phyloP scores from a whole-genome alignment of 1,140 invertebrate genomes.

The Drosophila subobscura region DNA sequence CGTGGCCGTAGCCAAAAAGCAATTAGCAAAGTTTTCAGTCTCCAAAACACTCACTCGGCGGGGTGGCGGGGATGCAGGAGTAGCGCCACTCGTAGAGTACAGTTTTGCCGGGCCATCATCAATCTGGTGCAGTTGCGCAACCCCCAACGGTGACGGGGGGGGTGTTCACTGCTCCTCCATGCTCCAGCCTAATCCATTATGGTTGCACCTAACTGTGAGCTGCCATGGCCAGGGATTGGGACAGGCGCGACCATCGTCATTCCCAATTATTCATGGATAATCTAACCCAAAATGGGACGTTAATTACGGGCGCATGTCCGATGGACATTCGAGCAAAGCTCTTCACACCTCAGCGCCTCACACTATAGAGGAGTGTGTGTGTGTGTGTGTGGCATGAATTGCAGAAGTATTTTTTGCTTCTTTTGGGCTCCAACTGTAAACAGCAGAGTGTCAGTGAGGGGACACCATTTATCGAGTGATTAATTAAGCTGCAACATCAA shows the following conservation, averaged over 20 bases:
- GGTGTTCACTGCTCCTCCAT: background rate
- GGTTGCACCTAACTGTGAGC: slow-evolving; percentile 44
- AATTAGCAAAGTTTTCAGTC: slow-evolving; percentile 78
- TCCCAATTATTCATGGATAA: slow-evolving; percentile 83
- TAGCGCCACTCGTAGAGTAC: slow-evolving; percentile 2
- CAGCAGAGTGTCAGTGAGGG: slow-evolving; percentile 1
- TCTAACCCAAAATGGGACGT: slow-evolving; percentile 83
- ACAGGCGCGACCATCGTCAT: slow-evolving; percentile 47
- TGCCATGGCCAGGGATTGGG: slow-evolving; percentile 6
- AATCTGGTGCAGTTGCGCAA: slow-evolving; percentile 65
- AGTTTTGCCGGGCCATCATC: slow-evolving; percentile 56
- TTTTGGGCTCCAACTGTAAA: slow-evolving; percentile 31
- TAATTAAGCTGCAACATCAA: slow-evolving; percentile 58
- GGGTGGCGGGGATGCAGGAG: background rate
- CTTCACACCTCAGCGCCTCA: background rate
- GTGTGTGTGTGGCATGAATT: slow-evolving; percentile 45
- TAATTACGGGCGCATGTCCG: slow-evolving; percentile 81
- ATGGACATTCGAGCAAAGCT: slow-evolving; percentile 35
- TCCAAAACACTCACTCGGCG: slow-evolving; percentile 43
- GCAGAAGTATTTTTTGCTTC: slow-evolving; percentile 40
- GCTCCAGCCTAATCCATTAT: slow-evolving; percentile 5
- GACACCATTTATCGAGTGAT: slow-evolving; percentile 48
- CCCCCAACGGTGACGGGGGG: background rate
- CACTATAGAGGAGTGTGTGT: no score
- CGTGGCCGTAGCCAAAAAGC: slow-evolving; percentile 73